Percentiles rank a stretch among this genome's conserved stretches.
phyloP scores from a whole-genome alignment of 2,797 vertebrate genomes.

The Helicolenus hilgendorfi region DNA sequence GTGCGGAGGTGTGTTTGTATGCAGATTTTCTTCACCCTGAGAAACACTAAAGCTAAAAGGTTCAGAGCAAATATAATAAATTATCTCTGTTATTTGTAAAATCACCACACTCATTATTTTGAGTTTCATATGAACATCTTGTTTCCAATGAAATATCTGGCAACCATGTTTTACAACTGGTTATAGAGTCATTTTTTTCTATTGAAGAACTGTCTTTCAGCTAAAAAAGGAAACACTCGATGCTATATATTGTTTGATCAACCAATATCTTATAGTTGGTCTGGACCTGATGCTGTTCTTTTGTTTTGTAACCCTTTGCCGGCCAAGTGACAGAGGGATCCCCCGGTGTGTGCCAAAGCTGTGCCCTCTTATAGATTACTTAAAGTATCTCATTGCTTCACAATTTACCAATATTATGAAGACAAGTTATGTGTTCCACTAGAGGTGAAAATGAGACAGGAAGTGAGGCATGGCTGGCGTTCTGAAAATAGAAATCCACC shows the following conservation, averaged over 20 bases:
- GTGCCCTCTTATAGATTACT: background rate
- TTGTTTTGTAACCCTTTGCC: background rate
- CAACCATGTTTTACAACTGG: background rate
- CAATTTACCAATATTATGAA: background rate
- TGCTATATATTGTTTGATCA: background rate
- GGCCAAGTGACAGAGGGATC: too few species aligned
- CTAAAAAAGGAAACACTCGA: background rate
- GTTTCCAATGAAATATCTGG: background rate
- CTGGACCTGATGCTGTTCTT: background rate
- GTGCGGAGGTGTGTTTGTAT: background rate
- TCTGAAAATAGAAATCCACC: background rate
- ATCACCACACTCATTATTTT: background rate
- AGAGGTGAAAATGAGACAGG: accelerated
- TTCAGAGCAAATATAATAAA: background rate
- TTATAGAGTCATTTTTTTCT: background rate
- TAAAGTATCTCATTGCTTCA: background rate
- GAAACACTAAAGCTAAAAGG: background rate
- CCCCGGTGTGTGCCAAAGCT: background rate
- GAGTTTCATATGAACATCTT: too few species aligned
- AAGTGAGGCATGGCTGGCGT: background rate
- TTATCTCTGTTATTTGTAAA: background rate
- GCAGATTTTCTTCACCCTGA: background rate
- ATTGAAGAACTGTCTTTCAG: background rate
- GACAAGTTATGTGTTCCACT: background rate
- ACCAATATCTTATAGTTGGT: too few species aligned